phyloP scores from a whole-genome alignment of 2,797 vertebrate species.

The Siniperca obscura region DNA sequence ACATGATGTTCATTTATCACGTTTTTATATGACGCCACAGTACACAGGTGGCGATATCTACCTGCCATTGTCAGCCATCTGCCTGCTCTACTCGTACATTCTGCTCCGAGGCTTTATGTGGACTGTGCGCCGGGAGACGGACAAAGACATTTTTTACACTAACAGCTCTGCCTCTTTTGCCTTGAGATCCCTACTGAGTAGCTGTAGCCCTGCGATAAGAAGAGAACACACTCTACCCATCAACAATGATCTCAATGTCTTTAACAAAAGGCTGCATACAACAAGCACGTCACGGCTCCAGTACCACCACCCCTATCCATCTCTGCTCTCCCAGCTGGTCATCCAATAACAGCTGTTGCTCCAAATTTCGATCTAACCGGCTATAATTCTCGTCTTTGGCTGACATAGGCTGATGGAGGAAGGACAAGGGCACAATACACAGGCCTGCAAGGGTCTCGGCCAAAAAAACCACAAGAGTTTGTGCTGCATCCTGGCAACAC shows the following conservation, averaged over 20 bases:
- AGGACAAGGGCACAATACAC: constrained; percentile 73
- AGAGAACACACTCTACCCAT: constrained; percentile 62
- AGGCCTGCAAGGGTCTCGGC: constrained; percentile 65
- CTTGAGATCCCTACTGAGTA: constrained; percentile 52
- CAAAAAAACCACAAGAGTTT: constrained; percentile 60
- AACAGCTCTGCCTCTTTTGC: constrained; percentile 51
- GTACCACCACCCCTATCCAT: constrained; percentile 53
- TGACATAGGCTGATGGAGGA: constrained; percentile 52
- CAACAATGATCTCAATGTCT: constrained; percentile 73
- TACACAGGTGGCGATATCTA: constrained; percentile 44
- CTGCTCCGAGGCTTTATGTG: constrained; percentile 40
- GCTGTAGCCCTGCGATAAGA: constrained; percentile 65
- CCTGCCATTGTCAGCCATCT: constrained; percentile 49
- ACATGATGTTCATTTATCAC: constrained; percentile 44
- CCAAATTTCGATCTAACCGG: constrained; percentile 72
- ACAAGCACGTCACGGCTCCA: constrained; percentile 37
- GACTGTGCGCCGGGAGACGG: constrained; percentile 26
- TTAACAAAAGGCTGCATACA: constrained; percentile 66
- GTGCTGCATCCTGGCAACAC: constrained; percentile 81
- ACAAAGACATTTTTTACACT: constrained; percentile 45
- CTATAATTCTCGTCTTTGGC: constrained; percentile 71
- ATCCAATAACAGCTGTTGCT: constrained; percentile 76
- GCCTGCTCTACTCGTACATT: constrained; percentile 26
- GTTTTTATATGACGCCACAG: constrained; percentile 29
- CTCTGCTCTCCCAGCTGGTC: constrained; percentile 60